phyloP scores from a whole-genome alignment of 2,888 invertebrate genomes.

The Orthosia incerta region DNA sequence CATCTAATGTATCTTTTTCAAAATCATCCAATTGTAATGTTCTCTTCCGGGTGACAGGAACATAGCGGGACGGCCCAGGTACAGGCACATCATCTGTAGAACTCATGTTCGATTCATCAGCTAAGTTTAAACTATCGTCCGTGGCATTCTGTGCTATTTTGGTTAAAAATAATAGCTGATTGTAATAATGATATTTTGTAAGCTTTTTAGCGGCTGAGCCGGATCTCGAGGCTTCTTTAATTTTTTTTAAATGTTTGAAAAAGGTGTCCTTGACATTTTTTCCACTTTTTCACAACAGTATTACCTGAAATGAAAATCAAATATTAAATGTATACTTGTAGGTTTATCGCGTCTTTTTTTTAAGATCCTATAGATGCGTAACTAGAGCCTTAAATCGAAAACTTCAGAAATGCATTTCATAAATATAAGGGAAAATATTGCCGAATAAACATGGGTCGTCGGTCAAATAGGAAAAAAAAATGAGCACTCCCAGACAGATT shows the following conservation, averaged over 20 bases:
- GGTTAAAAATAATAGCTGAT: slow-evolving; percentile 13
- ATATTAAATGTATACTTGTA: slow-evolving; percentile 39
- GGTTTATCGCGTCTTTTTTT: slow-evolving; percentile 32
- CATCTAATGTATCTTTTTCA: slow-evolving; percentile 43
- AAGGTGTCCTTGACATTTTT: slow-evolving; percentile 43
- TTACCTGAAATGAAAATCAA: slow-evolving; percentile 45
- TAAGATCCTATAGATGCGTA: slow-evolving; percentile 41
- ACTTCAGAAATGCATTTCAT: slow-evolving; percentile 34
- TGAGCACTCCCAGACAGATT: slow-evolving; percentile 38
- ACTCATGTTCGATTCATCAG: slow-evolving; percentile 37
- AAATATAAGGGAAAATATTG: slow-evolving; percentile 34
- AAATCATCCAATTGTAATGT: slow-evolving; percentile 51
- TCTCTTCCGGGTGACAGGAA: slow-evolving; percentile 48
- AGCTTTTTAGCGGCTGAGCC: slow-evolving; percentile 47
- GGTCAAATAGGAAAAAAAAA: slow-evolving; percentile 38
- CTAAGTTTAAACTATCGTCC: slow-evolving; percentile 42
- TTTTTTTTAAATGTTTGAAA: slow-evolving; percentile 47
- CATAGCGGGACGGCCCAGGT: slow-evolving; percentile 47
- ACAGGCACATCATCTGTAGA: slow-evolving; percentile 27
- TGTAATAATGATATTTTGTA: slow-evolving; percentile 56
- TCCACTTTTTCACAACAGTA: slow-evolving; percentile 44
- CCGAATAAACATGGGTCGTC: slow-evolving; percentile 40
- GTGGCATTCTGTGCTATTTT: slow-evolving; percentile 32
- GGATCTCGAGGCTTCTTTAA: slow-evolving; percentile 41
- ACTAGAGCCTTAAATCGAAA: slow-evolving; percentile 42